These are phyloP conservation scores for Rhizoglyphus robini DNA, from an alignment of 1,140 invertebrate genomes.

Conservation along the genomic window DNA sequence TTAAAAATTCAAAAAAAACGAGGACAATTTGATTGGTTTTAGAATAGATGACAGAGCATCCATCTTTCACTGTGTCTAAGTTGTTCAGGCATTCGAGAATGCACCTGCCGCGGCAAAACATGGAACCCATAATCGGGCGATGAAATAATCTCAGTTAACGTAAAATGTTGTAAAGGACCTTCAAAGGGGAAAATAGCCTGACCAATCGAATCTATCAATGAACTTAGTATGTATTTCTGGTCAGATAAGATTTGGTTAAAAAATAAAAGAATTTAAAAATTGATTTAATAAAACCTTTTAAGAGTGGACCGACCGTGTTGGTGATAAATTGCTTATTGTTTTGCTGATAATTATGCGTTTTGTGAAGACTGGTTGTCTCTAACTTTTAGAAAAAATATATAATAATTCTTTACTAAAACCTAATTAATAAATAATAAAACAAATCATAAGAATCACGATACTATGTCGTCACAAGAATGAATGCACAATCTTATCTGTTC, in stretches of 20 bases:
- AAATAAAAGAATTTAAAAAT: conserved; percentile 78
- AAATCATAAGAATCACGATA: no score
- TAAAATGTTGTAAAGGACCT: conserved; percentile 81
- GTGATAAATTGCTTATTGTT: conserved; percentile 86
- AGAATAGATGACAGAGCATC: conserved; percentile 93
- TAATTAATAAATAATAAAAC: no score
- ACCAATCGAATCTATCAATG: conserved; percentile 82
- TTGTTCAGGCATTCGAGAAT: conserved; percentile 89
- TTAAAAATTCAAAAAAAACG: conserved; percentile 79
- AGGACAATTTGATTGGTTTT: conserved; percentile 89
- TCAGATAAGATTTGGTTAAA: no score
- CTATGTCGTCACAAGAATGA: no score
- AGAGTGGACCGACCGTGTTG: conserved; percentile 87
- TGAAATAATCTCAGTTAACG: conserved; percentile 86
- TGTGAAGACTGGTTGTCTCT: no score
- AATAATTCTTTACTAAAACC: no score
- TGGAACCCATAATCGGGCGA: conserved; percentile 82
- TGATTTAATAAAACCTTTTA: conserved; percentile 98
- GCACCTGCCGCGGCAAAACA: conserved; percentile 80
- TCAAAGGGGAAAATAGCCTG: conserved; percentile 96
- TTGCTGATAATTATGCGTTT: conserved; percentile 89
- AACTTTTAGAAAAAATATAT: no score
- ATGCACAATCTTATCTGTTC: no score
- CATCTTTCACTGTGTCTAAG: conserved; percentile 89
- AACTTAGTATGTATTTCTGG: no score